A percentile compares a stretch with the other conserved stretches of the same genome.
Conservation (phyloP, 2,113 vertebrate genomes). For the Ahaetulla prasina region DNA sequence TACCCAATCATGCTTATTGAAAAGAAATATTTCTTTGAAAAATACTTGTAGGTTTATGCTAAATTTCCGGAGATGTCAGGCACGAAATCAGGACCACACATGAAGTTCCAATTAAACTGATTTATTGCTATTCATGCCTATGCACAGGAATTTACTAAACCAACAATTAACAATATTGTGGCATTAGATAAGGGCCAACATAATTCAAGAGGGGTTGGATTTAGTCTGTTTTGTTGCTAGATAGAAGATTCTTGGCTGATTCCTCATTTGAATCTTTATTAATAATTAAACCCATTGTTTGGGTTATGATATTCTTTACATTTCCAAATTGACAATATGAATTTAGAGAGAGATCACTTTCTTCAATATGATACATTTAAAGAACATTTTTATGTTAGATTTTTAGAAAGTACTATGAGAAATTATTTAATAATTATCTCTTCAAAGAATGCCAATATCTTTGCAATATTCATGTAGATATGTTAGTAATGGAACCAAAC, state of each 20-base stretch:
- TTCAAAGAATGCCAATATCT: constrained; percentile 1
- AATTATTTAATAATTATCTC: constrained; percentile 45
- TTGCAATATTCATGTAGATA: constrained; percentile 48
- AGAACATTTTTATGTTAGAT: not conserved
- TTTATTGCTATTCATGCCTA: not conserved
- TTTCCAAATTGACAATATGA: constrained; percentile 16
- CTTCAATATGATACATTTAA: not conserved
- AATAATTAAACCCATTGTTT: too few relatives aligned
- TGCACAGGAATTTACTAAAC: not conserved
- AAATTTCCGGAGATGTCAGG: not conserved
- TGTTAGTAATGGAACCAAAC: constrained; percentile 36
- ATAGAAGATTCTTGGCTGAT: not conserved
- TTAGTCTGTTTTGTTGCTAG: not conserved
- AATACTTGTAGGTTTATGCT: constrained; percentile 5
- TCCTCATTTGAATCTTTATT: not conserved
- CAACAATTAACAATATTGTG: not conserved
- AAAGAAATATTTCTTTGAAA: constrained; percentile 17
- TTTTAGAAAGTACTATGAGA: constrained; percentile 26
- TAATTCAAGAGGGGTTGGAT: too few relatives aligned
- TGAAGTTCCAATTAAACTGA: not conserved
- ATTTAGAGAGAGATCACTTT: constrained; percentile 22
- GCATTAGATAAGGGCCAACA: too few relatives aligned
- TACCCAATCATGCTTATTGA: constrained; percentile 2
- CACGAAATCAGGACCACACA: not conserved
- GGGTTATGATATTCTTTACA: not conserved